These are phyloP conservation scores for Poeciliopsis retropinna DNA, from an alignment of 2,113 vertebrate species.

Conservation along the genomic window DNA sequence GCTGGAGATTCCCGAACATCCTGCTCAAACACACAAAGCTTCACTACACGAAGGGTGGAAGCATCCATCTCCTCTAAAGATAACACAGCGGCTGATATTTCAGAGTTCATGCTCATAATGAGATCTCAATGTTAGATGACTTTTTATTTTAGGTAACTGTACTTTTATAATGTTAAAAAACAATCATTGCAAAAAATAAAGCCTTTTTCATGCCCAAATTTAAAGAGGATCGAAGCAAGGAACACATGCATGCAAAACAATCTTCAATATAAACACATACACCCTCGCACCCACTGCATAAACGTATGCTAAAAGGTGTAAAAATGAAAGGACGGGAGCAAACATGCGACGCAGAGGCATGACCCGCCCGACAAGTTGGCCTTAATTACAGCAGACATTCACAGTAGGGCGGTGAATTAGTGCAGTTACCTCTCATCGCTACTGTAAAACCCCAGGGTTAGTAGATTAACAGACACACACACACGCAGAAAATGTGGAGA, in stretches of 20 bases:
- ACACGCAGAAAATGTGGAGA: conserved; percentile 39
- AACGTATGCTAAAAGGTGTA: conserved; percentile 37
- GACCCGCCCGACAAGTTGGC: conserved; percentile 79
- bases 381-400: conserved; percentile 96
- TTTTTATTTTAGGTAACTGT: neutral
- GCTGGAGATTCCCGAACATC: conserved; percentile 29
- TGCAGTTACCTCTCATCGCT: conserved; percentile 86
- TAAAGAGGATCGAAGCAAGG: conserved; percentile 3
- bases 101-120: neutral
- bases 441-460: conserved; percentile 76
- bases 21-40: neutral
- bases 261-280: neutral
- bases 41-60: neutral
- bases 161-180: neutral
- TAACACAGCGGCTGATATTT: neutral
- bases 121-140: neutral
- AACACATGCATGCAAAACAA: neutral
- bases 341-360: conserved; percentile 29
- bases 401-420: conserved; percentile 91
- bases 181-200: neutral
- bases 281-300: conserved; percentile 4
- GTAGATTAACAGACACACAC: conserved; percentile 44
- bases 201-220: neutral
- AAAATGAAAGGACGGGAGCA: conserved; percentile 29
- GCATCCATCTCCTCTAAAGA: neutral